Percentiles rank a stretch among this genome's conserved stretches.
phyloP scores from a whole-genome alignment of 2,888 invertebrate species.

The Neria commutata region DNA sequence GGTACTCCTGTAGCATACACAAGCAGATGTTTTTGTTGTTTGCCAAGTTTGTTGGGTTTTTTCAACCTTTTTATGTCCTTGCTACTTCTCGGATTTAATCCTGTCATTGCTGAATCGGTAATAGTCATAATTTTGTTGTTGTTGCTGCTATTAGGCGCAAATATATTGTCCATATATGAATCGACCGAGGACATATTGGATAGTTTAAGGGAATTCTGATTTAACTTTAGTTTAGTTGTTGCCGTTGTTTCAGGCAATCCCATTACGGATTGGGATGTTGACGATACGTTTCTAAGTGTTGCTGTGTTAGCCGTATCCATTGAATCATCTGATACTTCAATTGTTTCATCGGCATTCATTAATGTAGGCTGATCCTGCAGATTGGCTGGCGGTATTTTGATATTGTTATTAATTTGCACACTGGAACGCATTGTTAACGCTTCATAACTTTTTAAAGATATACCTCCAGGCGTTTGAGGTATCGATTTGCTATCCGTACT shows the following conservation, averaged over 20 bases:
- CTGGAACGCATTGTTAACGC: no score
- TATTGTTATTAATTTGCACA: no score
- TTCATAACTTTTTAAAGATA: slow-evolving; percentile 29
- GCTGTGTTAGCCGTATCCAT: slow-evolving; percentile 34
- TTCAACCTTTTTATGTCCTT: slow-evolving; percentile 18
- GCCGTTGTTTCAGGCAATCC: background rate
- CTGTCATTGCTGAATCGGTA: background rate
- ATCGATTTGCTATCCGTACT: slow-evolving; percentile 25
- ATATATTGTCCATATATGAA: slow-evolving; percentile 29
- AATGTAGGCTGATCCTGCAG: slow-evolving; percentile 15
- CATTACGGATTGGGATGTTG: no score
- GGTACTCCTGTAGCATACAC: no score
- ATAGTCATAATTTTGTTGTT: background rate
- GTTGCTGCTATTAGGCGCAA: slow-evolving; percentile 21
- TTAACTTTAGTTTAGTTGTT: background rate
- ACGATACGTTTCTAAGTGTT: no score
- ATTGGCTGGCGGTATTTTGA: no score
- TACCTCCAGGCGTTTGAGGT: slow-evolving; percentile 28
- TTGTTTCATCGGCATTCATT: slow-evolving; percentile 44
- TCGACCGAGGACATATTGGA: background rate
- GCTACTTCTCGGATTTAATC: background rate
- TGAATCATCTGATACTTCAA: slow-evolving; percentile 55
- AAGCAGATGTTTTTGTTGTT: slow-evolving; percentile 4
- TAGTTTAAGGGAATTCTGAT: slow-evolving; percentile 6
- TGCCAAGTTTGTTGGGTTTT: slow-evolving; percentile 18